Evolutionary conservation across 2,797 vertebrate genomes (phyloP), one percentile per base, ranked within the genome.

Genomic region (Tolypeutes matacus): DNA sequence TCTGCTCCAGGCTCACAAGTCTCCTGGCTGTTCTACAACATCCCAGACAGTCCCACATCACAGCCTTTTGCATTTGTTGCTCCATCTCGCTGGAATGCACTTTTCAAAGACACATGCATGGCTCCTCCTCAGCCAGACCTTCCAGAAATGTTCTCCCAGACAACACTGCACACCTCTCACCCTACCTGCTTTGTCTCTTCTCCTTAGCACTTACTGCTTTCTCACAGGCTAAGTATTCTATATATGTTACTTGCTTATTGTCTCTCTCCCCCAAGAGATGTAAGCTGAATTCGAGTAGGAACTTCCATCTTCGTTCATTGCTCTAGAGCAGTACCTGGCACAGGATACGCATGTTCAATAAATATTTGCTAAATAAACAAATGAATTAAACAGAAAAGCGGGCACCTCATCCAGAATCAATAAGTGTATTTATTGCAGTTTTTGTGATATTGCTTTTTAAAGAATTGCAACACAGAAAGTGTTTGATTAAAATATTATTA

Each of bases 1-100:
- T 70, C 60, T 34, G 23, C 60, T 3, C 67, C 23, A 49, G 23
- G 17, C 62, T 4, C 25, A 76, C 67, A 21, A n/a, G 20, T 51
- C 31, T 72, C 60, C 83, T 42, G 29, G 36, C 21, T 60, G 11
- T 84, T 95, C 73, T 69, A 92, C 88, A 92, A 93, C 78, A 88
- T 87, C 70, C 62, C 76, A 87, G 56, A 25, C 11, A 58, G 20
- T 76, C 36, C 51, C n/a, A n/a, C 34, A 75, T 51, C 86, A 23
- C 0, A 9, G n/a, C 8, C 58, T 46, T 62, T 64, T 77, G 39
- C 42, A 12, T 51, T 39, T 62, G 34, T 4, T 2, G 13, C 62
- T 89, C 75, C n/a, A 2, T 69, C 64, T n/a, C 58, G 27, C 81
- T 31, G 31, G 62, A 72, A 67, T 46, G 1, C 46, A 81, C 93